These are phyloP conservation scores for Acromyrmex heyeri DNA, from an alignment of 1,140 invertebrate genomes.

Conservation along the genomic window DNA sequence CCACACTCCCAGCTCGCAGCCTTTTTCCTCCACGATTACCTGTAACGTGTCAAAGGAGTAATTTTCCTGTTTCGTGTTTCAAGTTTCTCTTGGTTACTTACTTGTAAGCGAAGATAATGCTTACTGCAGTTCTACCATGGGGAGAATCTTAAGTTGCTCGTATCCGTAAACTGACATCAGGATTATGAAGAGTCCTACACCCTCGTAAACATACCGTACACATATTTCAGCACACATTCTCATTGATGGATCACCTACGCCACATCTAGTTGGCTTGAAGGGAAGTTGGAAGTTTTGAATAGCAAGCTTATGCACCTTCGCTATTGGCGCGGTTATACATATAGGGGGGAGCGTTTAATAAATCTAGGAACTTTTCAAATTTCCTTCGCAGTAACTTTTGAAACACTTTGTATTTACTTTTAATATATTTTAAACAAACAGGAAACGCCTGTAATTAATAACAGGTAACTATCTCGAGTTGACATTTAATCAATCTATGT, in stretches of 20 bases:
- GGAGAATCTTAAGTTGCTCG: slow-evolving; percentile 14
- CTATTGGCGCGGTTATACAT: not conserved
- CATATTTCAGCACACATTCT: slow-evolving; percentile 37
- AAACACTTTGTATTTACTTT: not conserved
- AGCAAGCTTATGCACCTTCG: not conserved
- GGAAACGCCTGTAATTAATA: not conserved
- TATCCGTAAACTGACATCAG: slow-evolving; percentile 14
- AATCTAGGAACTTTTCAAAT: slow-evolving; percentile 4
- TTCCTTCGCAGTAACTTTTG: not conserved
- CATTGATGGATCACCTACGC: slow-evolving; percentile 40
- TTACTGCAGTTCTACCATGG: slow-evolving; percentile 3
- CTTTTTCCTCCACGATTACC: slow-evolving; percentile 62
- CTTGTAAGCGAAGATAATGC: slow-evolving; percentile 58
- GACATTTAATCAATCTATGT: not conserved
- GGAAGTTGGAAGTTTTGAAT: slow-evolving; percentile 17
- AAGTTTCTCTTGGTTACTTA: slow-evolving; percentile 63
- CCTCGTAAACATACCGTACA: slow-evolving; percentile 26
- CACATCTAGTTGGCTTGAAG: not conserved
- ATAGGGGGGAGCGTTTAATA: not conserved
- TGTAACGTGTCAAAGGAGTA: slow-evolving; percentile 66
- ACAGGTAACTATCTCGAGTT: not conserved
- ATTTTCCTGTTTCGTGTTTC: slow-evolving; percentile 66
- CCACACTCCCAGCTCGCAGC: not conserved
- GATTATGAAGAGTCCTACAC: not conserved
- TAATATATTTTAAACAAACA: not conserved